Evolutionary conservation across 2,888 invertebrate genomes (phyloP).

Genomic region (Nymphalis c-album): DNA sequence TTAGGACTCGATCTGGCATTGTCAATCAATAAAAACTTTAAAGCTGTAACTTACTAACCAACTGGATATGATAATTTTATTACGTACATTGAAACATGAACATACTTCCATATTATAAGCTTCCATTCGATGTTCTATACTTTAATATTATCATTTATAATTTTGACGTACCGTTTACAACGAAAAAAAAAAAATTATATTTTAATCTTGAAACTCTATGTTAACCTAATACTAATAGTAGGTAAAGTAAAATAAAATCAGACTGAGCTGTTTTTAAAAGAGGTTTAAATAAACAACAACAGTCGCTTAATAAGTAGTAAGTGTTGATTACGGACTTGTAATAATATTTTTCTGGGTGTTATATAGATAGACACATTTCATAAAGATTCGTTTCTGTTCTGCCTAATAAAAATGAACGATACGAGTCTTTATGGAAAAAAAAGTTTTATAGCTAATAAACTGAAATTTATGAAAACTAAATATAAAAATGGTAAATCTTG

Average conservation of each 20-base stretch:
- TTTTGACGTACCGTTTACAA: conserved; percentile 37
- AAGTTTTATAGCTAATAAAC: conserved; percentile 31
- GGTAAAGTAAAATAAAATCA: conserved; percentile 41
- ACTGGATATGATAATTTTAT: neutral
- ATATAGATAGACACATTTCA: conserved; percentile 34
- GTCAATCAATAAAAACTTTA: neutral
- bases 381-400: conserved; percentile 30
- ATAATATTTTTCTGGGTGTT: conserved; percentile 39
- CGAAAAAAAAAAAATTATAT: conserved; percentile 32
- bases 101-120: neutral
- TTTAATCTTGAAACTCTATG: conserved; percentile 39
- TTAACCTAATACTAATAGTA: conserved; percentile 36
- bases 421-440: conserved; percentile 33
- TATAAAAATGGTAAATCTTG: neutral
- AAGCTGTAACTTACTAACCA: neutral
- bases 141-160: conserved; percentile 1
- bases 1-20: neutral
- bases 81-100: neutral
- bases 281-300: conserved; percentile 38
- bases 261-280: conserved; percentile 44
- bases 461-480: conserved; percentile 22
- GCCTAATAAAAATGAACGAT: conserved; percentile 7
- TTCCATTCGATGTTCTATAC: neutral
- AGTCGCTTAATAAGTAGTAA: conserved; percentile 35
- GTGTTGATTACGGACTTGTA: conserved; percentile 33